These are phyloP conservation scores for Zenarchopterus dispar DNA, from an alignment of 2,797 vertebrate species.

Conservation along the genomic window DNA sequence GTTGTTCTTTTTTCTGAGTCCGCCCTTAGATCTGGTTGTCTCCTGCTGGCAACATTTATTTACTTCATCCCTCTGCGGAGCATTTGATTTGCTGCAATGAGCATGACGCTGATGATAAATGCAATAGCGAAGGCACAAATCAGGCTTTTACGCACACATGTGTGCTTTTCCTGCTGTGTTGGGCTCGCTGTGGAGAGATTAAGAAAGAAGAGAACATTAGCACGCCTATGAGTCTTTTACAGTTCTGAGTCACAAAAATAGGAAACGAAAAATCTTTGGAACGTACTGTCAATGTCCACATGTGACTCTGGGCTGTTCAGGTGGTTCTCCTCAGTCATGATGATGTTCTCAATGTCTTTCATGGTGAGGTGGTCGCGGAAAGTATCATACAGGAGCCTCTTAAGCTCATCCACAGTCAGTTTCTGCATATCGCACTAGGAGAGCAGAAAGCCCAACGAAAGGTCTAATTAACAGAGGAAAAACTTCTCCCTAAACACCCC, in stretches of 20 bases:
- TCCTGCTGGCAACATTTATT: constrained; percentile 34
- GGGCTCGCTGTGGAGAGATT: constrained; percentile 87
- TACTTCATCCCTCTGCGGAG: constrained; percentile 96
- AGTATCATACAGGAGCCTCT: constrained; percentile 94
- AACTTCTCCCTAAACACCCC: background rate
- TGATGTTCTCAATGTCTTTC: constrained; percentile 99
- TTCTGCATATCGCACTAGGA: constrained; percentile 97
- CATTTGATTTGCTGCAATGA: constrained; percentile 98
- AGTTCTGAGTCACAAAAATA: background rate
- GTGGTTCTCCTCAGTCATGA: constrained; percentile 97
- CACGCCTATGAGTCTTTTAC: background rate
- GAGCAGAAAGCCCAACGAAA: constrained; percentile 22
- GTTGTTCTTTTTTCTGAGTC: constrained; percentile 9
- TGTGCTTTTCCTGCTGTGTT: constrained; percentile 98
- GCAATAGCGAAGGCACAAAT: constrained; percentile 99
- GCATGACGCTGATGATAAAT: constrained; percentile 98
- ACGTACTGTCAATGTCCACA: constrained; percentile 95
- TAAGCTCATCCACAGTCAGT: constrained; percentile 96
- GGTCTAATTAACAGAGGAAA: constrained; percentile 35
- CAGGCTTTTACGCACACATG: constrained; percentile 96
- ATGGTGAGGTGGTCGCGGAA: constrained; percentile 98
- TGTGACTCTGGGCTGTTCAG: constrained; percentile 93
- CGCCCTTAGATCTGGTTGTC: constrained; percentile 1
- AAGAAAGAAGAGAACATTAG: constrained; percentile 18
- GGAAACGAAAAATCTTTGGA: background rate